Conservation (phyloP, 2,113 vertebrate species). For the Ceyx cyanopectus region DNA sequence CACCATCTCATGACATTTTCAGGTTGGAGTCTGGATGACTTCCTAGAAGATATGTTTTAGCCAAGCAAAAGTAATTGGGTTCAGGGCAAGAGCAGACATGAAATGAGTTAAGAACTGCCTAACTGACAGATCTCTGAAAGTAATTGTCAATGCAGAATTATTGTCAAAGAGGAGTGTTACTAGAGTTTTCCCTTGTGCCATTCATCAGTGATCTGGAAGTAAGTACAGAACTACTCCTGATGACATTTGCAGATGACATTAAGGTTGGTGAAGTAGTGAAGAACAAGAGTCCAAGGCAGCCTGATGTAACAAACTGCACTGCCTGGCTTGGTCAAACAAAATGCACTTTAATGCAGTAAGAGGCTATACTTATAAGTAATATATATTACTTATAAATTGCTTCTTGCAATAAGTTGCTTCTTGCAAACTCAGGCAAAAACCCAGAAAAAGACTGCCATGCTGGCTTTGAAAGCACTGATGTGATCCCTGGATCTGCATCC, state of each 20-base stretch:
- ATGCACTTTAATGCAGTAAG: background rate
- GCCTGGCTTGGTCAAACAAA: background rate
- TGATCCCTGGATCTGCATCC: background rate
- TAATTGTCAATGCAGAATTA: conserved; percentile 57
- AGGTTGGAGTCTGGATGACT: background rate
- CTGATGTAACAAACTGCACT: background rate
- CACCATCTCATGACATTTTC: conserved; percentile 44
- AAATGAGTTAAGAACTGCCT: conserved; percentile 60
- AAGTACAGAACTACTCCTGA: conserved; percentile 13
- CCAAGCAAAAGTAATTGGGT: conserved; percentile 47
- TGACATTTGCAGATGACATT: conserved; percentile 41
- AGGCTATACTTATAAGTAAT: too few relatives aligned
- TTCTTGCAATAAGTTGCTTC: background rate
- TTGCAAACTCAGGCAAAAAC: background rate
- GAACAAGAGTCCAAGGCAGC: background rate
- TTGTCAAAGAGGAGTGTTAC: conserved; percentile 23
- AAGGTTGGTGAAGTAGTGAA: background rate
- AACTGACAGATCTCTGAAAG: conserved; percentile 47
- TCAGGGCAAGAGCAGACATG: conserved; percentile 47
- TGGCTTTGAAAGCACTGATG: background rate
- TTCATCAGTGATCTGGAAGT: conserved; percentile 41
- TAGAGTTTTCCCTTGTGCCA: background rate
- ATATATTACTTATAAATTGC: too few relatives aligned
- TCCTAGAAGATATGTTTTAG: conserved; percentile 10
- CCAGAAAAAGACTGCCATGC: background rate